A percentile compares a stretch with the other conserved stretches of the same genome.
These are phyloP conservation scores for Macrostomum cliftonense DNA, from an alignment of 2,888 invertebrate species.

Conservation along the genomic window DNA sequence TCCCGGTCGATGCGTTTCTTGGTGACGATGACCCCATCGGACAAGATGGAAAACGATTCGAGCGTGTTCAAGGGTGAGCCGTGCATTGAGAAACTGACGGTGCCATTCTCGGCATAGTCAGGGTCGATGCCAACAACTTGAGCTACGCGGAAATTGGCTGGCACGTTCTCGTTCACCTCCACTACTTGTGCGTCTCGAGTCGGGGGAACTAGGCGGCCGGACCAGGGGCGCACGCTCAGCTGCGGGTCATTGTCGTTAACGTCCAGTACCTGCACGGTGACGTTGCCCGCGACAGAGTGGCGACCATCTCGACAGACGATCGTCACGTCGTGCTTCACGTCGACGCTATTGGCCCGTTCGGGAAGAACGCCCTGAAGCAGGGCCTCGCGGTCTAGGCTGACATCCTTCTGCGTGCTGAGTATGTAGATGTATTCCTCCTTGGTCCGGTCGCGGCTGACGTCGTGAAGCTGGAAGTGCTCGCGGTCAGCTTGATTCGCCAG, in stretches of 20 bases:
- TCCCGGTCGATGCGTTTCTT: neutral
- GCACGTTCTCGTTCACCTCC: neutral
- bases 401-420: too few species aligned
- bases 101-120: neutral
- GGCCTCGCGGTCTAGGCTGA: too few species aligned
- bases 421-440: too few species aligned
- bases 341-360: too few species aligned
- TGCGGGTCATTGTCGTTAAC: conserved; percentile 2
- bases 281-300: neutral
- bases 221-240: neutral
- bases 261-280: neutral
- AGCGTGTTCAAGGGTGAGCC: neutral
- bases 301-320: neutral
- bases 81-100: neutral
- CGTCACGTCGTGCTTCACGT: too few species aligned
- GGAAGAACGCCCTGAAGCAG: too few species aligned
- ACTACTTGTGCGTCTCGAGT: neutral
- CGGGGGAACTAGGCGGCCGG: too few species aligned
- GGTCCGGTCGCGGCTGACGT: too few species aligned
- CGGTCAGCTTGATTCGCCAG: too few species aligned
- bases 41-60: neutral
- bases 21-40: neutral
- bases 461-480: too few species aligned
- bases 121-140: neutral
- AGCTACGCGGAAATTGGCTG: neutral